These are phyloP conservation scores for Aplysia californica DNA, from an alignment of 1,140 invertebrate species.

Conservation along the genomic window DNA sequence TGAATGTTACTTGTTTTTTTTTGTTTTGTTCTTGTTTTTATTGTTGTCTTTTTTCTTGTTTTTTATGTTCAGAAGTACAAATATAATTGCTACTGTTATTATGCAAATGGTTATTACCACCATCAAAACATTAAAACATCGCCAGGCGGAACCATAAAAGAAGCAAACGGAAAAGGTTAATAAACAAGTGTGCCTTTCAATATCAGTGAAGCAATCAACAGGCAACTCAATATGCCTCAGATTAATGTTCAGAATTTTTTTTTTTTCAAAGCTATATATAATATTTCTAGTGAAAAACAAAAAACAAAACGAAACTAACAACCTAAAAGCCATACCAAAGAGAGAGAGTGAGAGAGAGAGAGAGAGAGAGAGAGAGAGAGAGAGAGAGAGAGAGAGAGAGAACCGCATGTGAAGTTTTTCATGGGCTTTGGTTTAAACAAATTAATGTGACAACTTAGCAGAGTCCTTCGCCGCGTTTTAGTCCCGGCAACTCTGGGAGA, in stretches of 20 bases:
- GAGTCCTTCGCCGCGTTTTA: background rate
- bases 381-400: background rate
- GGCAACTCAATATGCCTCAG: background rate
- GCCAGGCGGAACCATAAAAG: constrained; percentile 24
- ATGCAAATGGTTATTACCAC: no score
- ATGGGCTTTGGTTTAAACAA: background rate
- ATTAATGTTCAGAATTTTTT: background rate
- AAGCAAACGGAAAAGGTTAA: background rate
- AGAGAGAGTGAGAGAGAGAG: background rate
- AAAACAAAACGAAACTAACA: no score
- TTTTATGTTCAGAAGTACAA: no score
- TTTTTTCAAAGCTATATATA: background rate
- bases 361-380: constrained; percentile 8
- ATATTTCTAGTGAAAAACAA: no score
- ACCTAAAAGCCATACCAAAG: background rate
- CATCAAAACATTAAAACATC: no score
- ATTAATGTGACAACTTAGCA: background rate
- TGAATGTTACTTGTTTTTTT: no score
- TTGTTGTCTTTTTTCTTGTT: no score
- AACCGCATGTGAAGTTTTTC: background rate
- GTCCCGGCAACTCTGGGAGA: background rate
- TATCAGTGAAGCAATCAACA: background rate
- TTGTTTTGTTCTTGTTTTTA: no score
- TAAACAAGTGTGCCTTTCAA: background rate
- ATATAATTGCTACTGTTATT: no score